These are phyloP conservation scores for Solenodon paradoxus DNA, from an alignment of 2,113 vertebrate species.

Conservation along the genomic window DNA sequence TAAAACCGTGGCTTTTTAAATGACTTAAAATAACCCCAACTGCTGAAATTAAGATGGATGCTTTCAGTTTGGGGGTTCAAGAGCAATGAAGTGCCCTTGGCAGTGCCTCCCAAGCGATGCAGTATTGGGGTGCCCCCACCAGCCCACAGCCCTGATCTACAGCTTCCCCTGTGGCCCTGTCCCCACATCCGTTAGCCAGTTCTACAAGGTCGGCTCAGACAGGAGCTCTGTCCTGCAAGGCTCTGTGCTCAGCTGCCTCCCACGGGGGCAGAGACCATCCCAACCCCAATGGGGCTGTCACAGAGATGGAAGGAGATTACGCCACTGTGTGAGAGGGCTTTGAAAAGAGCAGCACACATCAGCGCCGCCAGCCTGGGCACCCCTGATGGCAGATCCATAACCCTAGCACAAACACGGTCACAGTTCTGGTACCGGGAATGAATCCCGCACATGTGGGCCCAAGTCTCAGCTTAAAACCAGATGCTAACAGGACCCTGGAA, in stretches of 20 bases:
- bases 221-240: no score
- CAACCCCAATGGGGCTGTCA: rapidly evolving
- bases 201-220: no score
- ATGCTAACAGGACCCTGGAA: rapidly evolving
- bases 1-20: no score
- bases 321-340: not conserved
- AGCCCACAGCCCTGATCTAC: no score
- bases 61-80: not conserved
- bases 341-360: not conserved
- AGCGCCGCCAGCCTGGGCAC: rapidly evolving
- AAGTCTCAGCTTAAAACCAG: not conserved
- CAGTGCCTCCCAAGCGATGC: no score
- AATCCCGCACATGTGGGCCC: no score
- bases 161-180: no score
- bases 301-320: rapidly evolving
- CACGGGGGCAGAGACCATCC: not conserved
- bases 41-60: not conserved
- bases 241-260: no score
- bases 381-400: not conserved
- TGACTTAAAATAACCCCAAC: no score
- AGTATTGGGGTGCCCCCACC: no score
- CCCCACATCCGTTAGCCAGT: no score
- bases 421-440: rapidly evolving
- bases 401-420: rapidly evolving
- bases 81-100: no score